Conservation (phyloP, 2,113 vertebrate genomes). For the Gallinago undulata region DNA sequence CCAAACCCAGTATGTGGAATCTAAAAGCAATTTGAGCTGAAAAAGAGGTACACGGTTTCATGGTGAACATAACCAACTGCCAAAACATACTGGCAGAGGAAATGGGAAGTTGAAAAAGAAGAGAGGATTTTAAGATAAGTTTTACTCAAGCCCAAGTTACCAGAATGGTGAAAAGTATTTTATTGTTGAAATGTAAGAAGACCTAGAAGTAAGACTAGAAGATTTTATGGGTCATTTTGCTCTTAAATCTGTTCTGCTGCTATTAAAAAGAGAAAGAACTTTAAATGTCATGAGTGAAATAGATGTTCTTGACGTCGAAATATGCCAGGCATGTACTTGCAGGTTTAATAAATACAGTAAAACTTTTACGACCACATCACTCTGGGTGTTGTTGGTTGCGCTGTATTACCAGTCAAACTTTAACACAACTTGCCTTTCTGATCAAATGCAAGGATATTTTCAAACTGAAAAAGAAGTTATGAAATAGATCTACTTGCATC, state of each 20-base stretch:
- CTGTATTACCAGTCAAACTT: neutral
- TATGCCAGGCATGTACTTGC: neutral
- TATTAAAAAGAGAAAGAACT: neutral
- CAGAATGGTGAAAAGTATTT: neutral
- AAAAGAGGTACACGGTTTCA: neutral
- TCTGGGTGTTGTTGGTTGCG: neutral
- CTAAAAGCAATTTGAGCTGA: neutral
- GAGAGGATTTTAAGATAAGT: neutral
- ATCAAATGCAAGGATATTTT: neutral
- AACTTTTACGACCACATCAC: neutral
- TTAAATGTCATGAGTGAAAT: neutral
- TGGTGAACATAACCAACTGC: neutral
- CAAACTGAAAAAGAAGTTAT: neutral
- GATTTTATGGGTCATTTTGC: neutral
- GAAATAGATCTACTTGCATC: neutral
- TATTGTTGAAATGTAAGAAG: neutral
- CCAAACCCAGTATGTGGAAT: neutral
- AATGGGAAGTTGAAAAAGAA: neutral
- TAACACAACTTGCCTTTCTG: neutral
- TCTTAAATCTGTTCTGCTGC: neutral
- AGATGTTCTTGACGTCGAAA: neutral
- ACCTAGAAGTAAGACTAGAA: neutral
- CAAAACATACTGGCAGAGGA: neutral
- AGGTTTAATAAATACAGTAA: neutral
- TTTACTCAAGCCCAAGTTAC: neutral